Base-by-base conservation (phyloP, 1,140 invertebrate genomes). In the Copidosoma floridanum region DNA sequence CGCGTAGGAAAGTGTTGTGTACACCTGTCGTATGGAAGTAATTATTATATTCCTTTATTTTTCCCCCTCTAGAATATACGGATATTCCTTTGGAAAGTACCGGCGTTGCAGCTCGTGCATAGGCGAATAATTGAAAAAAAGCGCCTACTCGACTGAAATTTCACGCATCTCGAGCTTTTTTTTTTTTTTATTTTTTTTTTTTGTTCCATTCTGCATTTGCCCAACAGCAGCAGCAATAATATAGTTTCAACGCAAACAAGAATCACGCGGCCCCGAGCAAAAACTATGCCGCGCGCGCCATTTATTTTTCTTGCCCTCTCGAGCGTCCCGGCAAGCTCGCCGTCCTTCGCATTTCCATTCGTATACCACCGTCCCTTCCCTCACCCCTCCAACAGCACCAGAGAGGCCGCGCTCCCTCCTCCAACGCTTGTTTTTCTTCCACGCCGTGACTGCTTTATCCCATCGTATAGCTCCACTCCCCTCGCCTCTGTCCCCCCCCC, bases 241-340 rank as follows among this genome's bases (percentile, higher is more conserved):
- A n/a, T n/a, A 16, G 11, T n/a, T 5, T 14, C 12, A 16, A 18
- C 23, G 12, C 35, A 1, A 11, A 52, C n/a, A 24, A 40, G 40
- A n/a, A n/a, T n/a, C n/a, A n/a, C n/a, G n/a, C n/a, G n/a, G n/a
- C n/a, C n/a, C n/a, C n/a, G n/a, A n/a, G 29, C 51, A 65, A 65
- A 65, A 67, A 69, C 73, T 70, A 72, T 71, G 72, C 64, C 63
- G 53, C 60, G 24, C 63, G 68, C 48, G 63, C 50, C n/a, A n/a
- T n/a, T n/a, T n/a, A n/a, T n/a, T n/a, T n/a, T n/a, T n/a, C n/a
- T n/a, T n/a, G n/a, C n/a, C n/a, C n/a, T n/a, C 52, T 55, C 50
- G 35, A 40, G 44, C 54, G 51, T n/a, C n/a, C n/a, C n/a, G n/a
- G n/a, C n/a, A n/a, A n/a, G n/a, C n/a, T n/a, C n/a, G n/a, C n/a